A percentile compares a stretch with the other conserved stretches of the same genome.
Evolutionary conservation across 2,797 vertebrate species (phyloP).

Genomic region (Threskiornis aethiopicus): DNA sequence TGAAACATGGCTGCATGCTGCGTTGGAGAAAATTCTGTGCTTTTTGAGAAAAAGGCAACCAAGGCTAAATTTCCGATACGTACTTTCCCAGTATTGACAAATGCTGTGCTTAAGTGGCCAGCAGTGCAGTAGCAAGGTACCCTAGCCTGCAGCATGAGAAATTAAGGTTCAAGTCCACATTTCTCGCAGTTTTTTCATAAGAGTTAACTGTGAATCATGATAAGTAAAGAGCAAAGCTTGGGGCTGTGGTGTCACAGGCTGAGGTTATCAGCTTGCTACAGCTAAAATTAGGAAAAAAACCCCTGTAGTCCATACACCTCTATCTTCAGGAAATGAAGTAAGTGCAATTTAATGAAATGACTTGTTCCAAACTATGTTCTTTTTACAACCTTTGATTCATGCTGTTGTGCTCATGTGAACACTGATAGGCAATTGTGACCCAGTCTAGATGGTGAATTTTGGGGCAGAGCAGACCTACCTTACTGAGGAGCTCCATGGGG

Average conservation of each 20-base stretch:
- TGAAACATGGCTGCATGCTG: slow-evolving; percentile 22
- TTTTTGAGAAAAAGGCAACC: not conserved
- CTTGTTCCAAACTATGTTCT: not conserved
- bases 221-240: slow-evolving; percentile 23
- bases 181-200: not conserved
- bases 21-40: not conserved
- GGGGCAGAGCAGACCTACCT: not conserved
- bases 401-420: not conserved
- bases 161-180: not conserved
- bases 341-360: not conserved
- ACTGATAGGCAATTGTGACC: not conserved
- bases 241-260: not conserved
- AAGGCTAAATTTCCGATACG: not conserved
- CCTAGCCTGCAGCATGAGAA: not conserved
- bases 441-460: not conserved
- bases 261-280: slow-evolving; percentile 28
- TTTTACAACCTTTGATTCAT: not conserved
- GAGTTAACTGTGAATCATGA: not conserved
- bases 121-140: not conserved
- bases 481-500: not conserved
- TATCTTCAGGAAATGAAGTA: slow-evolving; percentile 7
- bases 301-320: not conserved
- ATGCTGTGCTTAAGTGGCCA: not conserved
- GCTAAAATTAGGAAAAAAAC: not conserved
- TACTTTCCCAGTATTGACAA: not conserved